These are phyloP conservation scores for Heterodera carotae DNA, from an alignment of 1,140 invertebrate species.

Conservation along the genomic window DNA sequence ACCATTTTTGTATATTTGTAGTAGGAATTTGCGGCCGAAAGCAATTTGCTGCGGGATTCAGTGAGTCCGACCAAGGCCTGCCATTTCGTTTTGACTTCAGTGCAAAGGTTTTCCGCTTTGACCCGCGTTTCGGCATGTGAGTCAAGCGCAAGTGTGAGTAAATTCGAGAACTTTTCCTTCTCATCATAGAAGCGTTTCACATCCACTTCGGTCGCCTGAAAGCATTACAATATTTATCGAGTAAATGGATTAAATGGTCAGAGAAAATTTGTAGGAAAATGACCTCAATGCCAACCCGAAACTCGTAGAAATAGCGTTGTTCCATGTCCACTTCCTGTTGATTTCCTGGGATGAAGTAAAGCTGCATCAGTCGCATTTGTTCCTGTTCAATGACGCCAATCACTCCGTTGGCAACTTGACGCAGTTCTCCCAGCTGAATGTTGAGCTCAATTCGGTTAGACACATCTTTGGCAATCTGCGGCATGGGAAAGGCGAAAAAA, in stretches of 20 bases:
- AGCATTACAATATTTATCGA: too few species aligned
- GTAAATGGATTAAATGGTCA: slow-evolving; percentile 9
- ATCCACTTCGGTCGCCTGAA: slow-evolving; percentile 23
- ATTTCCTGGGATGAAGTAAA: slow-evolving; percentile 28
- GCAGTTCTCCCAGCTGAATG: slow-evolving; percentile 27
- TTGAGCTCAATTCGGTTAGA: slow-evolving; percentile 33
- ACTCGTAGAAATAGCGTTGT: slow-evolving; percentile 23
- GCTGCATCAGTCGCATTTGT: slow-evolving; percentile 27
- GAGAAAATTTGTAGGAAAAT: not conserved
- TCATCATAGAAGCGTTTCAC: slow-evolving; percentile 28
- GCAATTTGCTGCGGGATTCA: slow-evolving; percentile 21
- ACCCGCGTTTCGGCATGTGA: slow-evolving; percentile 27
- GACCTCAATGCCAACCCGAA: slow-evolving; percentile 33
- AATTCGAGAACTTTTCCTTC: slow-evolving; percentile 21
- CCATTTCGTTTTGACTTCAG: slow-evolving; percentile 36
- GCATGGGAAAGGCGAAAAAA: not conserved
- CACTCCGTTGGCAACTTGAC: slow-evolving; percentile 35
- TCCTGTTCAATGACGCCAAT: slow-evolving; percentile 20
- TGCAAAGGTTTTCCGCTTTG: slow-evolving; percentile 30
- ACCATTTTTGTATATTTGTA: slow-evolving; percentile 35
- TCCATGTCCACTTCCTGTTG: slow-evolving; percentile 24
- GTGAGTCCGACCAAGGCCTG: slow-evolving; percentile 23
- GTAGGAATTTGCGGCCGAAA: slow-evolving; percentile 31
- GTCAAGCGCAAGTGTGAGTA: slow-evolving; percentile 13
- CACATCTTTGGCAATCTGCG: slow-evolving; percentile 36